phyloP scores from a whole-genome alignment of 1,140 invertebrate genomes.

The Trichonephila clavata region DNA sequence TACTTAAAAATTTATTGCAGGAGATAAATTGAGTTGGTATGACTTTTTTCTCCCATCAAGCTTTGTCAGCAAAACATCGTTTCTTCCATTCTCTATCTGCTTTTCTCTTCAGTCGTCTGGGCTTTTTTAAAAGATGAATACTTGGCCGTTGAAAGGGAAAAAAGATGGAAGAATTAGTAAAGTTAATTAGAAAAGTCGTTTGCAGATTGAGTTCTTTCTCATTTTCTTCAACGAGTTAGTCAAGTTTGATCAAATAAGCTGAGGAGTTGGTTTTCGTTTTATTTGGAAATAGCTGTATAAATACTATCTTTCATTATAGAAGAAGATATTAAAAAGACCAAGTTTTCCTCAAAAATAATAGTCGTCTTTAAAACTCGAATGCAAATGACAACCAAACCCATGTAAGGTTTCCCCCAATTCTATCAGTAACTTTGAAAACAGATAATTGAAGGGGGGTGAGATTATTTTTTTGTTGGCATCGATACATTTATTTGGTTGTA shows the following conservation, averaged over 20 bases:
- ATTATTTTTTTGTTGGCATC: no score
- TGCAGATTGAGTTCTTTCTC: constrained; percentile 7
- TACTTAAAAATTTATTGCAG: constrained; percentile 14
- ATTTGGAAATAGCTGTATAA: not conserved
- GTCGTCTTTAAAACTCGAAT: no score
- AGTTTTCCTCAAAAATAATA: no score
- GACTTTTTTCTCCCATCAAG: not conserved
- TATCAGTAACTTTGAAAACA: no score
- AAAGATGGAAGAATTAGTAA: not conserved
- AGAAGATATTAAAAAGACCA: no score
- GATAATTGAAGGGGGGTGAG: no score
- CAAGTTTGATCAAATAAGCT: not conserved
- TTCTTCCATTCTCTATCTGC: not conserved
- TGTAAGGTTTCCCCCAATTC: no score
- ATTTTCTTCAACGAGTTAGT: not conserved
- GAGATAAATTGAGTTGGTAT: not conserved
- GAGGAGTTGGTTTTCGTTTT: not conserved
- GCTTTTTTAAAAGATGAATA: not conserved
- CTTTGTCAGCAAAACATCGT: constrained; percentile 4
- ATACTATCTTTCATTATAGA: not conserved
- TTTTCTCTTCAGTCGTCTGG: not conserved
- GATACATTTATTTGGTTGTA: no score
- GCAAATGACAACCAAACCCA: no score
- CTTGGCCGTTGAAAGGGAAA: not conserved
- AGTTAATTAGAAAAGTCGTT: constrained; percentile 27